Percentiles rank a stretch among this genome's conserved stretches.
These are phyloP conservation scores for Argyrosomus japonicus DNA, from an alignment of 2,113 vertebrate genomes.

Conservation along the genomic window DNA sequence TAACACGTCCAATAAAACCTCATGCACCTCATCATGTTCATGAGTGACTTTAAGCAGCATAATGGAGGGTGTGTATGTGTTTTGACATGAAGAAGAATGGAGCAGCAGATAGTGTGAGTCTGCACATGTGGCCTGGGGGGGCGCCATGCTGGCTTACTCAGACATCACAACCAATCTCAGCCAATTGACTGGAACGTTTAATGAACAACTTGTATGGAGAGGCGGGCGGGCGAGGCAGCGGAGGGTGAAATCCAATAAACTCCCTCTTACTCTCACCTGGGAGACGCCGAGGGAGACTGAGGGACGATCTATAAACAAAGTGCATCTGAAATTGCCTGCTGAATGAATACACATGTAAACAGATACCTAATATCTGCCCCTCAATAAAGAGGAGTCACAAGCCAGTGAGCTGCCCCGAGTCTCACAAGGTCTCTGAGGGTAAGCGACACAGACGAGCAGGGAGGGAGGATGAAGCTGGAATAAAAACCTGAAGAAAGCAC, in stretches of 20 bases:
- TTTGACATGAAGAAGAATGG: constrained; percentile 47
- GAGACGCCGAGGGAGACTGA: constrained; percentile 64
- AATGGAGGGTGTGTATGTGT: constrained; percentile 26
- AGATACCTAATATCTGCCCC: constrained; percentile 79
- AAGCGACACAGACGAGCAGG: constrained; percentile 13
- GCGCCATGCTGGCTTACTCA: constrained; percentile 63
- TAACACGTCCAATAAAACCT: constrained; percentile 5
- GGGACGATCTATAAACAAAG: constrained; percentile 79
- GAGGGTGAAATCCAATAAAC: constrained; percentile 84
- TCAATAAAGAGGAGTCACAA: constrained; percentile 77
- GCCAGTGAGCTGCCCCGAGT: constrained; percentile 61
- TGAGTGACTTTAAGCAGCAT: constrained; percentile 35
- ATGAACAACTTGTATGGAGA: constrained; percentile 77
- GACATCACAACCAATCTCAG: constrained; percentile 75
- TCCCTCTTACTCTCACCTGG: constrained; percentile 74
- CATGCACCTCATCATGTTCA: constrained; percentile 18
- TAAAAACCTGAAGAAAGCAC: constrained; percentile 30
- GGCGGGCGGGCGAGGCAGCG: constrained; percentile 58
- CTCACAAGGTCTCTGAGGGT: constrained; percentile 42
- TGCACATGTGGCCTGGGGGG: constrained; percentile 58
- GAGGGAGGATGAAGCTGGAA: constrained; percentile 17
- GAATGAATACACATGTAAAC: constrained; percentile 82
- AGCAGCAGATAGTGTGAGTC: constrained; percentile 36
- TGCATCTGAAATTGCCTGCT: constrained; percentile 77
- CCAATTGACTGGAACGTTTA: constrained; percentile 82